Evolutionary conservation across 2,113 vertebrate genomes (phyloP), one percentile per base, ranked within the genome.

Genomic region (Todiramphus saurophagus): DNA sequence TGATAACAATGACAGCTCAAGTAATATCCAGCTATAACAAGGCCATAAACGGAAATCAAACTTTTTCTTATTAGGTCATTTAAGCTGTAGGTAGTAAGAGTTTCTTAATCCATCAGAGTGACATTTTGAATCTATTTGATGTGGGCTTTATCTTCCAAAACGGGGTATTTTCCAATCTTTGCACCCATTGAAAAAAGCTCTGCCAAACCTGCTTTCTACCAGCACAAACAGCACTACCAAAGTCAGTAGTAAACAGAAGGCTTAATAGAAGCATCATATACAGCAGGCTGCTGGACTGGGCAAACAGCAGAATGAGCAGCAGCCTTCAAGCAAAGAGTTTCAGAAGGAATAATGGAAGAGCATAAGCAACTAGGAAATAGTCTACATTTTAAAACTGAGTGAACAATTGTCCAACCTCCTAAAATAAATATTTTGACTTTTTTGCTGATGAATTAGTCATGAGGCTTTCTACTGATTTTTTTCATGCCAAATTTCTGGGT

Each of bases 221-320:
- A 35, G 7, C 12, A 23, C 0, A 0, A 46, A 17, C 67, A 27
- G 17, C 0, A 2, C 64, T 33, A 4, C 46, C 3, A 1, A 33
- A 9, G 43, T 5, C 64, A 24, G 41, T 0, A 41, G 76, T 5
- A 37, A 78, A 27, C 15, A 59, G 33, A 46, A 63, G 30, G 9
- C 35, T 68, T 33, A 6, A 3, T 0, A 37, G 30, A 44, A 73
- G 41, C 7, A 1, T 10, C 2, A 0, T 16, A n/a, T 7, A 28
- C 20, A 92, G 64, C 28, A 33, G 21, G 31, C 43, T 83, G 59
- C 4, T 2, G 41, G 44, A 55, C 14, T 10, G 25, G 25, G 56
- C 35, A 55, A 79, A 53, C 17, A 6, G 51, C 25, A 11, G 18
- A 73, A 53, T 2, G 10, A 82, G 17, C 24, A 37, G 35, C 41